Base-by-base conservation (phyloP, 2,113 vertebrate genomes). In the Neolamprologus sp. region DNA sequence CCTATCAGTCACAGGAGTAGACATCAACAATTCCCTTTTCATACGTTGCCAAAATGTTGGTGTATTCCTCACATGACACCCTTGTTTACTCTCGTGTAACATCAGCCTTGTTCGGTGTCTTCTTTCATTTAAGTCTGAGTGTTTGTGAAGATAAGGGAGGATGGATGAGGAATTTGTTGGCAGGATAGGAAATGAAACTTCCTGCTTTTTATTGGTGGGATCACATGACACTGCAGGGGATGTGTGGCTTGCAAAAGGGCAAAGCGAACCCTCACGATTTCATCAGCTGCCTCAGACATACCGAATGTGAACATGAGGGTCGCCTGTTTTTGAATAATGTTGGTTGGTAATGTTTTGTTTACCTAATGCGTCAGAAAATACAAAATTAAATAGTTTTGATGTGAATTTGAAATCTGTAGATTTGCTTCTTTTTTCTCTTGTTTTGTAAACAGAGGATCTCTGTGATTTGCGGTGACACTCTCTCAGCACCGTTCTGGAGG, bases 151-250 rank as follows among this genome's bases (percentile, higher is more conserved):
- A 92, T 84, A 58, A 45, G 33, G 84, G 73, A 53, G 63, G 82
- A 71, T 51, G 85, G 87, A 91, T 84, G 87, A 94, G 88, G 87
- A 91, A 93, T 91, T 90, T 94, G 92, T 91, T 91, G 89, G 81
- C 91, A 85, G 90, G 87, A 91, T 79, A 91, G 94, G 93, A 96
- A 96, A 96, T 94, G 85, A 95, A 94, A 90, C 90, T 94, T 94
- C 90, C 95, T 94, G 92, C 57, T 93, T 93, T 95, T 94, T 94
- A 93, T 90, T 92, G 83, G 85, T 54, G 45, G 80, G 87, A 91
- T 94, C 91, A 93, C 88, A 85, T 91, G 92, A 91, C 81, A 65
- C 80, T 73, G 87, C 54, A 12, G 80, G 78, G 81, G 88, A 85
- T 85, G 80, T 91, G 90, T 80, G 81, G 89, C 47, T 87, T 87